phyloP scores from a whole-genome alignment of 2,888 invertebrate species.

The Byasa hedistus region DNA sequence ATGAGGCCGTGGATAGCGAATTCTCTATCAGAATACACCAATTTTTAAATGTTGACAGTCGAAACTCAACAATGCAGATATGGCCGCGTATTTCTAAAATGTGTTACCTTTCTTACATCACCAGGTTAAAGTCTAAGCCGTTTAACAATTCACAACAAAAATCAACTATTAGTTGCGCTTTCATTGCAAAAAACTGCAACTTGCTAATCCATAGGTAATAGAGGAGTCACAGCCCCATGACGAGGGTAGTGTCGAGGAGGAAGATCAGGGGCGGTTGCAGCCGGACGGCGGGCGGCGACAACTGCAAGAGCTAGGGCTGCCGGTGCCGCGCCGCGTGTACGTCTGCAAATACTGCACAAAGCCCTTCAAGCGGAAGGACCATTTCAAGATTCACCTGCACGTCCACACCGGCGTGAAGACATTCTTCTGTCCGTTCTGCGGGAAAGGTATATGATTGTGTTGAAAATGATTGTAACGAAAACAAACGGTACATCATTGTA shows the following conservation, averaged over 20 bases:
- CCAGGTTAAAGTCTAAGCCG: no score
- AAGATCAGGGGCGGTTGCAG: not conserved
- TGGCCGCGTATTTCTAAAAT: no score
- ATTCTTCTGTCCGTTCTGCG: conserved; percentile 69
- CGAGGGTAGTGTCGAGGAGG: not conserved
- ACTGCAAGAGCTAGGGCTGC: conserved; percentile 44
- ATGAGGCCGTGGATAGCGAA: no score
- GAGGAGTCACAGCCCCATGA: not conserved
- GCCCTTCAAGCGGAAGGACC: conserved; percentile 72
- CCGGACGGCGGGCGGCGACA: conserved; percentile 26
- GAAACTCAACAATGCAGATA: no score
- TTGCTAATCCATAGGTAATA: not conserved
- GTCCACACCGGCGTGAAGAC: conserved; percentile 71
- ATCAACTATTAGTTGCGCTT: no score
- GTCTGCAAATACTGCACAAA: conserved; percentile 71
- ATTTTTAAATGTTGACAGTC: no score
- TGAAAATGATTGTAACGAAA: no score
- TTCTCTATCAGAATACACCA: no score
- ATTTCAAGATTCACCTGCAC: conserved; percentile 71
- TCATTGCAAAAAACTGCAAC: no score
- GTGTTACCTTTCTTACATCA: no score
- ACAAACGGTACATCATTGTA: no score
- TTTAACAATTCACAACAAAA: no score
- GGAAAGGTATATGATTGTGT: conserved; percentile 54
- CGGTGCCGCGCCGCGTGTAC: conserved; percentile 63